Evolutionary conservation across 2,113 vertebrate genomes (phyloP).

Genomic region (Argyrosomus japonicus): DNA sequence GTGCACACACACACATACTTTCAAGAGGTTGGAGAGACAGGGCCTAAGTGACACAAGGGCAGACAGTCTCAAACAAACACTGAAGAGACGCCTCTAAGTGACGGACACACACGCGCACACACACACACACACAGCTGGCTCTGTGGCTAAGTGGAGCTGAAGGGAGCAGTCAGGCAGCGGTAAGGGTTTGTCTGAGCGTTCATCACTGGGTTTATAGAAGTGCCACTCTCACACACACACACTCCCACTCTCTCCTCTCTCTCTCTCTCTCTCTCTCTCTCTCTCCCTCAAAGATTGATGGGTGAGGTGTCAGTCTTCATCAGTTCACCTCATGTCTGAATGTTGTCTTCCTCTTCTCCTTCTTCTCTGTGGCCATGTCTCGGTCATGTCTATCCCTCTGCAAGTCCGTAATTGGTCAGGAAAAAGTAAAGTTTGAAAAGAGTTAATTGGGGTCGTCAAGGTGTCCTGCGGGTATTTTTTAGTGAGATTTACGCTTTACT

Average conservation of each 20-base stretch:
- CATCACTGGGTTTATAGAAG: conserved; percentile 97
- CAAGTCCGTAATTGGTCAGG: conserved; percentile 34
- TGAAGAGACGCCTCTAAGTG: conserved; percentile 69
- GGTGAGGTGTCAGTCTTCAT: conserved; percentile 53
- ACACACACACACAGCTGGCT: conserved; percentile 52
- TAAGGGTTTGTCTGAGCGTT: conserved; percentile 94
- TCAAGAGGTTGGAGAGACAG: conserved; percentile 52
- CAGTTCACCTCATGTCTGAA: conserved; percentile 36
- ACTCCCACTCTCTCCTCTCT: neutral
- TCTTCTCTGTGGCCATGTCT: conserved; percentile 26
- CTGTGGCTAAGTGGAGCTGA: conserved; percentile 91
- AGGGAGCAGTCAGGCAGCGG: conserved; percentile 91
- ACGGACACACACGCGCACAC: conserved; percentile 56
- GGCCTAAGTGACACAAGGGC: conserved; percentile 86
- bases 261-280: neutral
- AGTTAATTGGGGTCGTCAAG: neutral
- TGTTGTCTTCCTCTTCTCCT: conserved; percentile 13
- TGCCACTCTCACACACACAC: conserved; percentile 88
- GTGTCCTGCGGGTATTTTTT: neutral
- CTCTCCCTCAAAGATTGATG: conserved; percentile 60
- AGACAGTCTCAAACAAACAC: conserved; percentile 76
- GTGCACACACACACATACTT: conserved; percentile 41
- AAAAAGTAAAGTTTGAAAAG: conserved; percentile 22
- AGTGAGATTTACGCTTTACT: neutral
- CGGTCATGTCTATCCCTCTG: neutral